Evolutionary conservation across 2,113 vertebrate species (phyloP).

Genomic region (Hyperopisus bebe): DNA sequence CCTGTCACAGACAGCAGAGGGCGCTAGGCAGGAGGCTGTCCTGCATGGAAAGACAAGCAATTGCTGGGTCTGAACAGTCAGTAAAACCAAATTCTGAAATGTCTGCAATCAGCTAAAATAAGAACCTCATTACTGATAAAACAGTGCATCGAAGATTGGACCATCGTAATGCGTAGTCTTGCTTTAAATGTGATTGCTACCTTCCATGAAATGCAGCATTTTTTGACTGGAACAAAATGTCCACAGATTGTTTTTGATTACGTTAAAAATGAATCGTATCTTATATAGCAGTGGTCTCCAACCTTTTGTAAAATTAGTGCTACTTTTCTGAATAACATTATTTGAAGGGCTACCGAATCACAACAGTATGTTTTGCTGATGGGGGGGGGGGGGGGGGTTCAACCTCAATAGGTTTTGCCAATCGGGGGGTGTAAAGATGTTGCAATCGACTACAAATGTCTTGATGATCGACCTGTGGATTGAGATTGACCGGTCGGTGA

Average conservation of each 20-base stretch:
- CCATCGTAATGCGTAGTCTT: not conserved
- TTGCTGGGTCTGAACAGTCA: not conserved
- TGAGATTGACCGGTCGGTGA: not conserved
- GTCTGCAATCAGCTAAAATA: not conserved
- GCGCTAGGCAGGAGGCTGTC: not conserved
- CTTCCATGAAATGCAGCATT: not conserved
- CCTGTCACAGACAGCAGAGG: not conserved
- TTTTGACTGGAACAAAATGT: not conserved
- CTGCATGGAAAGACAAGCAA: not conserved
- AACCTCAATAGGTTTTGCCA: not conserved
- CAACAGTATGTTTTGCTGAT: not conserved
- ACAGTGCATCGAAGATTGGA: not conserved
- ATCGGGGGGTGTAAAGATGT: no score
- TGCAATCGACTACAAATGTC: not conserved
- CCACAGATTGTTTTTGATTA: not conserved
- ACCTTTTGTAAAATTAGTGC: no score
- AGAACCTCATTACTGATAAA: not conserved
- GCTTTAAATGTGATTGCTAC: not conserved
- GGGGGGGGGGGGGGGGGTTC: no score
- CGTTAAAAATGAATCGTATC: not conserved
- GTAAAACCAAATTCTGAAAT: not conserved
- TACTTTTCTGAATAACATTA: not conserved
- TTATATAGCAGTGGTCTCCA: not conserved
- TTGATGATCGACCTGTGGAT: not conserved
- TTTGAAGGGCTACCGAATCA: not conserved